phyloP scores from a whole-genome alignment of 2,888 invertebrate genomes.

The Apotomis capreana region DNA sequence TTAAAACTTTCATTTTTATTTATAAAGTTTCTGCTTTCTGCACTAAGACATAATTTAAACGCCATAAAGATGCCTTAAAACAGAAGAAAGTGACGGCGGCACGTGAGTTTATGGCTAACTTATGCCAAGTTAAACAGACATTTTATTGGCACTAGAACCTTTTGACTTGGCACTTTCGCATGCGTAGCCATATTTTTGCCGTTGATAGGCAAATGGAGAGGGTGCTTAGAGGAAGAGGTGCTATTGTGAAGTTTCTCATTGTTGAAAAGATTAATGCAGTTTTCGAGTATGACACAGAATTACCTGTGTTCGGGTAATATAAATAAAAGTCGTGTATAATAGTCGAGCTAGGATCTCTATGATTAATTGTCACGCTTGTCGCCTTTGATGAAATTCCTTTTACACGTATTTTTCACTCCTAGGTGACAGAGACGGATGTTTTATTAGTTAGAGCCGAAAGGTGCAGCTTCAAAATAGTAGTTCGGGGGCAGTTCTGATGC shows the following conservation, averaged over 20 bases:
- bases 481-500: too few species aligned
- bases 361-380: too few species aligned
- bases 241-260: not conserved
- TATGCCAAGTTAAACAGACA: conserved; percentile 46
- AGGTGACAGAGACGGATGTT: too few species aligned
- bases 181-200: conserved; percentile 28
- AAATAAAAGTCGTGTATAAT: too few species aligned
- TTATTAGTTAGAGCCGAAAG: too few species aligned
- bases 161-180: conserved; percentile 14
- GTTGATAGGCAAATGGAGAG: not conserved
- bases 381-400: too few species aligned
- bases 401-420: too few species aligned
- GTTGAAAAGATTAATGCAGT: not conserved
- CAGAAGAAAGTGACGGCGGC: conserved; percentile 51
- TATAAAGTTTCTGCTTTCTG: conserved; percentile 28
- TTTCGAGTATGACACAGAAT: too few species aligned
- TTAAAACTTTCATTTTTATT: conserved; percentile 29
- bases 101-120: conserved; percentile 50
- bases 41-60: conserved; percentile 34
- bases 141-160: conserved; percentile 32
- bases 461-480: too few species aligned
- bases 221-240: not conserved
- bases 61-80: conserved; percentile 52
- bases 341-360: too few species aligned
- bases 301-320: too few species aligned